Evolutionary conservation across 2,113 vertebrate genomes (phyloP).

Genomic region (Crotalus helleri): DNA sequence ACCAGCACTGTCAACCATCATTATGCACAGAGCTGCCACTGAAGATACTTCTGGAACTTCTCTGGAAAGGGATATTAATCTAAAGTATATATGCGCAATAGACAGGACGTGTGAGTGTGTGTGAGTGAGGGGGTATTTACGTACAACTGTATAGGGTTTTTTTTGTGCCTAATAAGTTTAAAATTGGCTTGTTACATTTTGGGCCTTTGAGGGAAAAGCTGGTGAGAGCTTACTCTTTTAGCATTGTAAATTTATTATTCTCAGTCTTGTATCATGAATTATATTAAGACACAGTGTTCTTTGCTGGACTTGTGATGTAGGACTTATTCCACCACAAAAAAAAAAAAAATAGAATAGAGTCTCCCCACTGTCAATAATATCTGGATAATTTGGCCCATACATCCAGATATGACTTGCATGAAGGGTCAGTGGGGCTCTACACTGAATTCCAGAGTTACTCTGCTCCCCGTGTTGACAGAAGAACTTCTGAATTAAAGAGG

Average conservation of each 20-base stretch:
- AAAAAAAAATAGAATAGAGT: background rate
- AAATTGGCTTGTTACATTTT: background rate
- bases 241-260: background rate
- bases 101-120: constrained; percentile 37
- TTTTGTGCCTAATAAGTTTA: background rate
- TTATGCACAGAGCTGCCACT: constrained; percentile 68
- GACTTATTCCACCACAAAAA: background rate
- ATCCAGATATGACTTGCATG: background rate
- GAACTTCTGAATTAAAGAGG: background rate
- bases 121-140: constrained; percentile 35
- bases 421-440: background rate
- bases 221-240: background rate
- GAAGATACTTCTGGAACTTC: constrained; percentile 66
- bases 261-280: background rate
- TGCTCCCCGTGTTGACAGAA: background rate
- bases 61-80: constrained; percentile 73
- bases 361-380: background rate
- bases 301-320: background rate
- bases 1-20: constrained; percentile 63
- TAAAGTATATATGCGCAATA: constrained; percentile 65
- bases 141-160: background rate
- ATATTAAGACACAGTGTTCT: background rate
- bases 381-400: background rate
- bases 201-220: background rate
- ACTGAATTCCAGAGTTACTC: background rate